Conservation (phyloP, 2,113 vertebrate species). For the Ictalurus furcatus region DNA sequence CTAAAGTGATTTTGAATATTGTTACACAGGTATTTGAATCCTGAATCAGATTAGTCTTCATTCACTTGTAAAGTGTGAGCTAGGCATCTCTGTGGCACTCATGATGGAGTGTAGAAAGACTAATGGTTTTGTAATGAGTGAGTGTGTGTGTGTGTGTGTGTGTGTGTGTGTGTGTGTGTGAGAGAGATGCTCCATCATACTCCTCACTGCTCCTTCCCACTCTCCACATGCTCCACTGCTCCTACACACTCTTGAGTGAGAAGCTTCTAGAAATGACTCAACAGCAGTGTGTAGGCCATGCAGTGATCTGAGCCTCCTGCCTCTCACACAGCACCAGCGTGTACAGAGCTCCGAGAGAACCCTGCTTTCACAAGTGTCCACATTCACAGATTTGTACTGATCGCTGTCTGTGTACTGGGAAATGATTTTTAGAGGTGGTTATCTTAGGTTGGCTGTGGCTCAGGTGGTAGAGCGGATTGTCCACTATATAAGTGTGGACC, state of each 20-base stretch:
- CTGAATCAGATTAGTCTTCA: background rate
- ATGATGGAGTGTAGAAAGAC: background rate
- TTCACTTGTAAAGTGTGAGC: background rate
- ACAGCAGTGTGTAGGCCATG: constrained; percentile 48
- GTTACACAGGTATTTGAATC: constrained; percentile 5
- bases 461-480: no score
- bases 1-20: background rate
- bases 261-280: constrained; percentile 57
- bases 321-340: constrained; percentile 19
- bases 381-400: background rate
- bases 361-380: background rate
- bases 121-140: constrained; percentile 21
- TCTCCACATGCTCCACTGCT: constrained; percentile 51
- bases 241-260: constrained; percentile 52
- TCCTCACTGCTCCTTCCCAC: constrained; percentile 51
- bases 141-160: constrained; percentile 12
- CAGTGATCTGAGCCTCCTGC: constrained; percentile 26
- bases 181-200: constrained; percentile 35
- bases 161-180: background rate
- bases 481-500: no score
- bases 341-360: background rate
- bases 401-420: no score
- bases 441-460: no score
- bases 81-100: background rate
- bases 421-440: background rate